phyloP scores from a whole-genome alignment of 92 coral and sea anemone genomes.

The Umimayanthus chanpuru region DNA sequence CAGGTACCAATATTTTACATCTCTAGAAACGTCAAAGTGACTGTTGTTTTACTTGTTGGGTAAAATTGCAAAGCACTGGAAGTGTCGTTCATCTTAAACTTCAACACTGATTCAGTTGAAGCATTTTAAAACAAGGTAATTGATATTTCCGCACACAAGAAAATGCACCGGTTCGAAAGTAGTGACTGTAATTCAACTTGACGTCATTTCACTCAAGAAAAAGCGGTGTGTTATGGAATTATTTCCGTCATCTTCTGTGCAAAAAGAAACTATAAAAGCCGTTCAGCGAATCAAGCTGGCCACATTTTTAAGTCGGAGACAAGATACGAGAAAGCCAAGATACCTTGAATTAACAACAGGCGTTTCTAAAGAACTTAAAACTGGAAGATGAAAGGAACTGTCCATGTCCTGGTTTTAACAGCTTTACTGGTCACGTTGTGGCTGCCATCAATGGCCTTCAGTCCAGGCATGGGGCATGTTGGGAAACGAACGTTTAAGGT shows the following conservation, averaged over 20 bases:
- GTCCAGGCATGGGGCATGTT: neutral
- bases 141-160: neutral
- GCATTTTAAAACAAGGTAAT: neutral
- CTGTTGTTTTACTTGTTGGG: neutral
- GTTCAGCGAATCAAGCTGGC: neutral
- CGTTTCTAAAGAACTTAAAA: neutral
- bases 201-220: neutral
- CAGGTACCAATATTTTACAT: neutral
- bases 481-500: neutral
- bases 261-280: neutral
- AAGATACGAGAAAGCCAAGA: neutral
- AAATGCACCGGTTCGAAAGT: neutral
- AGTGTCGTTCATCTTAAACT: neutral
- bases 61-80: neutral
- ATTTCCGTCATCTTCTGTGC: neutral
- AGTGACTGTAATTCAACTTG: too few species aligned
- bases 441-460: conserved; percentile 1
- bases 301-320: neutral
- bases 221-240: neutral
- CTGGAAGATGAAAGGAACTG: neutral
- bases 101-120: neutral
- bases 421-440: neutral
- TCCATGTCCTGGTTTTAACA: neutral
- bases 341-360: neutral
- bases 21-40: neutral